A percentile compares a stretch with the other conserved stretches of the same genome.
Conservation (phyloP, 2,113 vertebrate genomes). For the Muntiacus muntjak region DNA sequence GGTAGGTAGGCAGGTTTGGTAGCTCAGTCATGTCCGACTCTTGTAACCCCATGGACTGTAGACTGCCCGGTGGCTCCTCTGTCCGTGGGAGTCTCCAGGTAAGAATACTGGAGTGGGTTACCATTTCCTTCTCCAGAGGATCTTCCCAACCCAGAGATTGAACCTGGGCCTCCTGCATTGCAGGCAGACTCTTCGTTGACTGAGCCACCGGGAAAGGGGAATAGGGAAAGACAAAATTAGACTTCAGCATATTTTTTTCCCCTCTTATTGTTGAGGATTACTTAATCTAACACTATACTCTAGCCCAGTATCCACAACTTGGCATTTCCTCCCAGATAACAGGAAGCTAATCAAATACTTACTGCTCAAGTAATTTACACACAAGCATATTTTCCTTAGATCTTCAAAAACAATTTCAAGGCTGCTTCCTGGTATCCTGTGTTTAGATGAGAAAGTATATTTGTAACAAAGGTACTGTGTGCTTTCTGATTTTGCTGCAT, state of each 20-base stretch:
- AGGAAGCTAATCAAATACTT: constrained; percentile 38
- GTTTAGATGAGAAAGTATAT: not conserved
- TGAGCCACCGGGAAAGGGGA: not conserved
- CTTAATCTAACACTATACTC: not conserved
- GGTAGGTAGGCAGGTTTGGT: not conserved
- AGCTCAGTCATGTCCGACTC: not conserved
- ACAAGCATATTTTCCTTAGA: constrained; percentile 17
- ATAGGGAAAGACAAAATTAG: not conserved
- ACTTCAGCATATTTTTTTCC: constrained; percentile 17
- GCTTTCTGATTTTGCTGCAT: constrained; percentile 9
- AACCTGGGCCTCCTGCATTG: not conserved
- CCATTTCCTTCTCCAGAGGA: not conserved
- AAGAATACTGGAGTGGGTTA: not conserved
- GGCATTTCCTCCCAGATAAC: constrained; percentile 5
- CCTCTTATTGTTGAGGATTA: not conserved
- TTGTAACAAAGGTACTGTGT: not conserved
- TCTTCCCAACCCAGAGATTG: not conserved
- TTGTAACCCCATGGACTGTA: not conserved
- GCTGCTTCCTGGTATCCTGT: not conserved
- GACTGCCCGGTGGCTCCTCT: not conserved
- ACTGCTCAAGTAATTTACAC: not conserved
- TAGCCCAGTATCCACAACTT: not conserved
- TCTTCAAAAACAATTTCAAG: constrained; percentile 29
- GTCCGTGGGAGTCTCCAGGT: not conserved
- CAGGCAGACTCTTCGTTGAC: not conserved